These are phyloP conservation scores for Takifugu ocellatus DNA, from an alignment of 2,797 vertebrate species.

Conservation along the genomic window DNA sequence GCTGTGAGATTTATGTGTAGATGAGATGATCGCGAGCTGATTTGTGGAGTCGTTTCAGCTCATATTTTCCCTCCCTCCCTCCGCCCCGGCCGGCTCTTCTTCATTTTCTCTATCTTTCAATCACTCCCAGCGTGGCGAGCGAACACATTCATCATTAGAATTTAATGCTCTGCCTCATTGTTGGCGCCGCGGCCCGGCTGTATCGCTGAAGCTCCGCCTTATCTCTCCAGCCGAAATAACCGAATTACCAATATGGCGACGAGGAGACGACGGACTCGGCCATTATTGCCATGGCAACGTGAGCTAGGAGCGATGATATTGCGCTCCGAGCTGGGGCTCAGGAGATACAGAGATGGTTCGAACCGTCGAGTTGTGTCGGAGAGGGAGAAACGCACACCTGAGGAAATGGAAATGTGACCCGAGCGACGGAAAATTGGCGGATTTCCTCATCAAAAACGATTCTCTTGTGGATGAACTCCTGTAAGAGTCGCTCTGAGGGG, in stretches of 20 bases:
- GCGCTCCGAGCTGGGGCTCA: conserved; percentile 32
- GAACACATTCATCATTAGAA: conserved; percentile 46
- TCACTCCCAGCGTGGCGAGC: conserved; percentile 35
- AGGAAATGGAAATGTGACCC: conserved; percentile 1
- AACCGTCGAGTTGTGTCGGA: too few relatives aligned
- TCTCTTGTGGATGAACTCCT: conserved; percentile 20
- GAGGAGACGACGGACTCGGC: conserved; percentile 51
- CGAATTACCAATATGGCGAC: conserved; percentile 51
- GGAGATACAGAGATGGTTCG: not conserved
- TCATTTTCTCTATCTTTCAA: conserved; percentile 46
- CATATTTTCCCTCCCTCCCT: conserved; percentile 22
- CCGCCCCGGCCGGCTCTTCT: conserved; percentile 27
- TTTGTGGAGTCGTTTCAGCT: conserved; percentile 37
- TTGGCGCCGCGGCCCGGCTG: conserved; percentile 35
- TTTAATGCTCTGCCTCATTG: conserved; percentile 55
- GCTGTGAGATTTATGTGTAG: not conserved
- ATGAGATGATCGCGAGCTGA: conserved; percentile 27
- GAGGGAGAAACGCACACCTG: not conserved
- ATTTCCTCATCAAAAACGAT: not conserved
- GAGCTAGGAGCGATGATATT: conserved; percentile 55
- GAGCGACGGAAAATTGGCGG: not conserved
- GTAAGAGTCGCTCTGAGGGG: conserved; percentile 29
- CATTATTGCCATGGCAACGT: conserved; percentile 72
- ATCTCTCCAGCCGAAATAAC: conserved; percentile 57
- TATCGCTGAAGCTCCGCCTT: conserved; percentile 31